phyloP scores from a whole-genome alignment of 1,140 invertebrate genomes.

The Pectinophora gossypiella region DNA sequence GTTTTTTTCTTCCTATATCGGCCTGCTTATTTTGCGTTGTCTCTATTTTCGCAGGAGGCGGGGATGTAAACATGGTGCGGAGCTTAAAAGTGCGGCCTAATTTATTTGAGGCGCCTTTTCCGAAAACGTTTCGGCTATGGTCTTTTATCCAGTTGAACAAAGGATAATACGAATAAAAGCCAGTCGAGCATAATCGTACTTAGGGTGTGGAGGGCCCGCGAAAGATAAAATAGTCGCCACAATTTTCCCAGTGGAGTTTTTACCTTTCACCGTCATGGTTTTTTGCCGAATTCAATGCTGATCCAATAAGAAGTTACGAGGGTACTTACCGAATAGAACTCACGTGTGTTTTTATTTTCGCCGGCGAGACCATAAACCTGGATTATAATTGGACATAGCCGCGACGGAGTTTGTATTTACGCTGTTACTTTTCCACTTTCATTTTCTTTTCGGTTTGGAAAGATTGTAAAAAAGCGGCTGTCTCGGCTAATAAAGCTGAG shows the following conservation, averaged over 20 bases:
- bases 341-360: constrained; percentile 22
- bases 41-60: constrained; percentile 30
- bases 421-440: not conserved
- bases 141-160: constrained; percentile 49
- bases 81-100: constrained; percentile 36
- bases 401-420: not conserved
- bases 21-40: constrained; percentile 25
- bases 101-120: constrained; percentile 44
- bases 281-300: constrained; percentile 39
- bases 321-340: constrained; percentile 28
- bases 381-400: constrained; percentile 7
- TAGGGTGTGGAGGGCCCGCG: constrained; percentile 39
- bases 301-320: constrained; percentile 59
- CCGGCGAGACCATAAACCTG: constrained; percentile 8
- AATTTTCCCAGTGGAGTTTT: constrained; percentile 55
- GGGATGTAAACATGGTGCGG: constrained; percentile 34
- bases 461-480: not conserved
- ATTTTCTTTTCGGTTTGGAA: not conserved
- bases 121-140: constrained; percentile 33
- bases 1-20: constrained; percentile 24
- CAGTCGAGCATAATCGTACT: constrained; percentile 64
- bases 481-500: not conserved
- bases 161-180: constrained; percentile 62
- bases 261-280: constrained; percentile 29
- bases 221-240: constrained; percentile 59